Evolutionary conservation across 1,140 invertebrate species (phyloP), one percentile per base, ranked within the genome.

Genomic region (Diabrotica undecimpunctata): DNA sequence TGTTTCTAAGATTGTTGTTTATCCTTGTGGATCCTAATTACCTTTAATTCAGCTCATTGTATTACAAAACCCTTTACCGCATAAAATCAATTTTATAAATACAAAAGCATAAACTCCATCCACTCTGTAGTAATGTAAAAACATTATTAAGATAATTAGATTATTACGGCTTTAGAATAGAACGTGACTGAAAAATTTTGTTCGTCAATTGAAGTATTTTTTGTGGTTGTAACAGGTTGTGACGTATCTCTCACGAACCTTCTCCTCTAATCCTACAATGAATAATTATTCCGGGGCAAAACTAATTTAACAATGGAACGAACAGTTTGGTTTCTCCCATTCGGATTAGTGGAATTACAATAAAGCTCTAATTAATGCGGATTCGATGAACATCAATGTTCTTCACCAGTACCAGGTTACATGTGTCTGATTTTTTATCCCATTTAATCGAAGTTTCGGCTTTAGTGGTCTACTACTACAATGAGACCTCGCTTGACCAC

Each of bases 251-350:
- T 46, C 41, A 46, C 41, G 41, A 46, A 46, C 4, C n/a, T n/a
- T 3, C 41, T 46, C n/a, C 41, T 10, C 41, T 46, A n/a, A 46
- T n/a, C 25, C 25, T 25, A 25, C 41, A 46, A n/a, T n/a, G 41
- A 46, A 46, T 46, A 46, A 46, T 46, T 46, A 46, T 46, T 46
- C n/a, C 41, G 25, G 6, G 6, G 41, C 41, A 46, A 46, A 46
- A 46, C 41, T 46, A 46, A 46, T 46, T 46, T 46, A 46, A 46
- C 41, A n/a, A 46, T 46, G 41, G n/a, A 46, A 8, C 41, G 41
- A 46, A 46, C 41, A 46, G 41, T 46, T 46, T 46, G 41, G 41
- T 46, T 46, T 46, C 41, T 46, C 41, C n/a, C 41, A 46, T 46
- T n/a, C 41, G 41, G 41, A 46, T 46, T 46, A 46, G 41, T 46